Base-by-base conservation (phyloP, 2,888 invertebrate genomes). In the Callosobruchus maculatus region DNA sequence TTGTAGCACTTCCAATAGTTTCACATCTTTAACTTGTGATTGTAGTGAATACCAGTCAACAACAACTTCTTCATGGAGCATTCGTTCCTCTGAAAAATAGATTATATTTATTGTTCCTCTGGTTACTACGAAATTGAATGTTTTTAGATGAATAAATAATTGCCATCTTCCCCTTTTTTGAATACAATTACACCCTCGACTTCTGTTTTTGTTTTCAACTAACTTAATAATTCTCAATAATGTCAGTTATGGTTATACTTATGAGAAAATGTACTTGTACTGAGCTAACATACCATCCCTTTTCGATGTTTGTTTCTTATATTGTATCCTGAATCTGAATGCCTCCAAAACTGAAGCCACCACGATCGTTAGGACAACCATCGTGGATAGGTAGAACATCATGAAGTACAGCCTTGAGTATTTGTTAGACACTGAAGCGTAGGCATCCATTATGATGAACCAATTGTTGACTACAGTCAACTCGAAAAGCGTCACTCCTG, bases 401-500 rank as follows among this genome's bases (percentile, higher is more conserved):
- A 96, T 96, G 84, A 97, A 96, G 85, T 94, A 97, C n/a, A 94
- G 87, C 79, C 96, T 67, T 73, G 93, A 93, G 87, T 93, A 93
- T 82, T 92, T 90, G 20, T 76, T 90, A 0, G 92, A 91, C 21
- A 92, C 93, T 0, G 90, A 89, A 0, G 93, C 93, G 84, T 93
- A 94, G 0, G 93, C 96, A 84, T 96, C 95, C 97, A 97, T 97
- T 22, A 95, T 90, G 74, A 96, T 94, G 83, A 96, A 96, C 97
- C 97, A 97, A 87, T 96, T 96, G 86, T 96, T 97, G 74, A 96
- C 95, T 18, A 96, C 95, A 0, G 96, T 96, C 81, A 96, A 88
- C 87, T 96, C 96, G 88, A 96, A 97, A 78, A 97, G 88, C 0
- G 96, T 96, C 77, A 96, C 94, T 70, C 92, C 92, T 82, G 94